Evolutionary conservation across 2,113 vertebrate species (phyloP).

Genomic region (Cairina moschata): DNA sequence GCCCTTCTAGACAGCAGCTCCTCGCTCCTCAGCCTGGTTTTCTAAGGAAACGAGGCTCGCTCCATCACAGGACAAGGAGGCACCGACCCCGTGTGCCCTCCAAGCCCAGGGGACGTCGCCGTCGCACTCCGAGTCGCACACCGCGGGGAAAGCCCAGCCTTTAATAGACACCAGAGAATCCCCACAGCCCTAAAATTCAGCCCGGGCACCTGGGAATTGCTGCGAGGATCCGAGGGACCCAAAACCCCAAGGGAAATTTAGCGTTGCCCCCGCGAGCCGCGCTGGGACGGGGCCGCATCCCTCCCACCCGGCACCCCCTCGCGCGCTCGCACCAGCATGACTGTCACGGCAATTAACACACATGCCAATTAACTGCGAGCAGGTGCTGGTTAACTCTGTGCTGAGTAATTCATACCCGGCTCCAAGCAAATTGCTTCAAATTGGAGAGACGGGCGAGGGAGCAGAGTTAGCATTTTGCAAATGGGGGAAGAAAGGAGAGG

Average conservation of each 20-base stretch:
- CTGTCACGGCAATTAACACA: conserved; percentile 59
- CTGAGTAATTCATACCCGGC: conserved; percentile 55
- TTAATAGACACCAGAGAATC: not conserved
- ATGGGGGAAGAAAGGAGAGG: not conserved
- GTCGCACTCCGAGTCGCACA: accelerated
- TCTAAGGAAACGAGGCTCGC: not conserved
- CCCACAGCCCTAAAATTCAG: not conserved
- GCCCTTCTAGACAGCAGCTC: not conserved
- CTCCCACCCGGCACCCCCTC: not conserved
- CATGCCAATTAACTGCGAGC: conserved; percentile 50
- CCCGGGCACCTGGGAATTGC: not conserved
- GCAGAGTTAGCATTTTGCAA: conserved; percentile 2
- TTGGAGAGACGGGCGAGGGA: conserved; percentile 35
- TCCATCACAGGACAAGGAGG: not conserved
- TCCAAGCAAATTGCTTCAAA: conserved; percentile 42
- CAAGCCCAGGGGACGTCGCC: not conserved
- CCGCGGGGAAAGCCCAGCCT: not conserved
- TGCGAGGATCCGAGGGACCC: not conserved
- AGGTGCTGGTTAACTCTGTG: conserved; percentile 60
- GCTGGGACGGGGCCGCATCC: not conserved
- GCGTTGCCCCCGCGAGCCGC: accelerated
- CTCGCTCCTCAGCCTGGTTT: not conserved
- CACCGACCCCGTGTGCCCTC: accelerated
- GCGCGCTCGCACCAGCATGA: not conserved
- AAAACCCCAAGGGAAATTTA: not conserved